phyloP scores from a whole-genome alignment of 2,888 invertebrate genomes.

The Apoda limacodes region DNA sequence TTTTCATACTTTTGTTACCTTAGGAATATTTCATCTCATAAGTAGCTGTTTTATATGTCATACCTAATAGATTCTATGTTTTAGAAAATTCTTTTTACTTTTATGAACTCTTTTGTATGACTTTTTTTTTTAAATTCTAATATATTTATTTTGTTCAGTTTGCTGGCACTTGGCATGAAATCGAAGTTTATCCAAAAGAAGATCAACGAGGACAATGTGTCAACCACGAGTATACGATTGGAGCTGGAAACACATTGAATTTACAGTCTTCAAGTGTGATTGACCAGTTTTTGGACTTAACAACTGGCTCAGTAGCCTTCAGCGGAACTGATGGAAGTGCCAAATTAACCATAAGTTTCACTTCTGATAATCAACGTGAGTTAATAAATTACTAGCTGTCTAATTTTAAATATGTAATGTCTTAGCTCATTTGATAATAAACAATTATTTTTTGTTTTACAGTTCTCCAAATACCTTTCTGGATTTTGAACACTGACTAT shows the following conservation, averaged over 20 bases:
- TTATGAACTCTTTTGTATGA: no score
- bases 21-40: no score
- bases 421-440: not conserved
- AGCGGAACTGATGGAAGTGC: slow-evolving; percentile 27
- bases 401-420: no score
- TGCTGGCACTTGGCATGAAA: slow-evolving; percentile 39
- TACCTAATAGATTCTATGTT: no score
- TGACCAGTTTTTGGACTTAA: slow-evolving; percentile 24
- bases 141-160: slow-evolving; percentile 32
- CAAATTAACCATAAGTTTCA: slow-evolving; percentile 27
- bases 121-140: no score
- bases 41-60: no score
- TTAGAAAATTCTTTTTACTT: no score
- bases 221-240: slow-evolving; percentile 25
- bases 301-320: slow-evolving; percentile 23
- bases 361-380: slow-evolving; percentile 25
- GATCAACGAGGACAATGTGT: slow-evolving; percentile 34
- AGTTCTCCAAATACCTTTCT: slow-evolving; percentile 28
- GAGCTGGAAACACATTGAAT: slow-evolving; percentile 22
- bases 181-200: slow-evolving; percentile 37
- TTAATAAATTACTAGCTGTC: no score
- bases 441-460: slow-evolving; percentile 13
- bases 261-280: slow-evolving; percentile 27
- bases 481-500: slow-evolving; percentile 33
- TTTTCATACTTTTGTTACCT: no score